Evolutionary conservation across 2,888 invertebrate species (phyloP).

Genomic region (Catocala fraxini): DNA sequence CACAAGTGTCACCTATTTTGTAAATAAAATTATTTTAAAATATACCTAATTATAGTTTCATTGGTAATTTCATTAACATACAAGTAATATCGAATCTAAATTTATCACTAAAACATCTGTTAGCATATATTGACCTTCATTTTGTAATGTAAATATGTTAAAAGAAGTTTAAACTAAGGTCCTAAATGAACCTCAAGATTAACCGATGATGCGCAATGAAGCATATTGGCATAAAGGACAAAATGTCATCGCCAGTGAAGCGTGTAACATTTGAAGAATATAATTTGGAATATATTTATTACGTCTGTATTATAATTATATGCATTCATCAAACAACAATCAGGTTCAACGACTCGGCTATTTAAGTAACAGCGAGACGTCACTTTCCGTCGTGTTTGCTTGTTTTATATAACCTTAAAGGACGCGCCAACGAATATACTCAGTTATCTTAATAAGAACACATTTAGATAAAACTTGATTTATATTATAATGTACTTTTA

Average conservation of each 20-base stretch:
- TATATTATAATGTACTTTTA: neutral
- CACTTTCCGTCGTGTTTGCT: conserved; percentile 60
- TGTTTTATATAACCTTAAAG: conserved; percentile 63
- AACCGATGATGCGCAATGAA: neutral
- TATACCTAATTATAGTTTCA: too few relatives aligned
- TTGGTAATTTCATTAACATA: too few relatives aligned
- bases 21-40: too few relatives aligned
- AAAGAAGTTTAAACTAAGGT: neutral
- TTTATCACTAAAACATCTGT: too few relatives aligned
- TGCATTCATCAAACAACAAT: conserved; percentile 56
- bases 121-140: too few relatives aligned
- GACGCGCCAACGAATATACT: conserved; percentile 17
- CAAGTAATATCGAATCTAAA: too few relatives aligned
- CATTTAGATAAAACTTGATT: neutral
- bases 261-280: neutral
- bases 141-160: too few relatives aligned
- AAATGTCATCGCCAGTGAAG: neutral
- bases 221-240: neutral
- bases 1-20: too few relatives aligned
- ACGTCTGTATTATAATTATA: conserved; percentile 20
- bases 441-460: conserved; percentile 2
- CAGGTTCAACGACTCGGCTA: conserved; percentile 76
- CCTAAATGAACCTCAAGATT: neutral
- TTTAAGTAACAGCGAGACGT: conserved; percentile 65
- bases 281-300: neutral